These are phyloP conservation scores for Polyodon spathula DNA, from an alignment of 2,113 vertebrate species.

Conservation along the genomic window DNA sequence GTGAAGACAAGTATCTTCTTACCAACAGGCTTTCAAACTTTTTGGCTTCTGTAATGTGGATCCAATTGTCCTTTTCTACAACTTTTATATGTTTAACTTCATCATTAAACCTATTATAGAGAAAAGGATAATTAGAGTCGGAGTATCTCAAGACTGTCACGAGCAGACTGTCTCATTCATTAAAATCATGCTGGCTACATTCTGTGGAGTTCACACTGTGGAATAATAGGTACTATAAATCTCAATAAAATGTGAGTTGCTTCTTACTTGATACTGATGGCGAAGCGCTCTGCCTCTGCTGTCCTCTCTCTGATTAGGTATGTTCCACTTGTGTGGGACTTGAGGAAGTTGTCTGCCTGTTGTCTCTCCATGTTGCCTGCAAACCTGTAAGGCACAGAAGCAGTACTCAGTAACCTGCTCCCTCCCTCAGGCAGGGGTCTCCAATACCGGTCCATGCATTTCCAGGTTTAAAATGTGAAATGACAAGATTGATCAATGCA, in stretches of 20 bases:
- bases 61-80: conserved; percentile 92
- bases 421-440: too few relatives aligned
- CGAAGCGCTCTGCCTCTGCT: conserved; percentile 86
- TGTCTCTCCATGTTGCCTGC: conserved; percentile 93
- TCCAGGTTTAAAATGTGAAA: too few relatives aligned
- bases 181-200: too few relatives aligned
- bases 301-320: conserved; percentile 94
- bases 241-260: too few relatives aligned
- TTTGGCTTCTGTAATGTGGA: conserved; percentile 96
- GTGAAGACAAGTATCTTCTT: conserved; percentile 22
- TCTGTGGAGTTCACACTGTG: too few relatives aligned
- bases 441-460: too few relatives aligned
- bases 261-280: conserved; percentile 96
- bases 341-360: conserved; percentile 90
- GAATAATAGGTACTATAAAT: too few relatives aligned
- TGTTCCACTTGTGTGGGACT: conserved; percentile 82
- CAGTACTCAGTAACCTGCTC: too few relatives aligned
- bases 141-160: too few relatives aligned
- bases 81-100: conserved; percentile 99
- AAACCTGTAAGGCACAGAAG: conserved; percentile 60
- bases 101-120: conserved; percentile 75
- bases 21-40: conserved; percentile 94
- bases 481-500: too few relatives aligned
- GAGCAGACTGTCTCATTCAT: too few relatives aligned
- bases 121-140: too few relatives aligned